Percentiles rank a stretch among this genome's conserved stretches.
Evolutionary conservation across 1,140 invertebrate genomes (phyloP).

Genomic region (Potamilus streckersoni): DNA sequence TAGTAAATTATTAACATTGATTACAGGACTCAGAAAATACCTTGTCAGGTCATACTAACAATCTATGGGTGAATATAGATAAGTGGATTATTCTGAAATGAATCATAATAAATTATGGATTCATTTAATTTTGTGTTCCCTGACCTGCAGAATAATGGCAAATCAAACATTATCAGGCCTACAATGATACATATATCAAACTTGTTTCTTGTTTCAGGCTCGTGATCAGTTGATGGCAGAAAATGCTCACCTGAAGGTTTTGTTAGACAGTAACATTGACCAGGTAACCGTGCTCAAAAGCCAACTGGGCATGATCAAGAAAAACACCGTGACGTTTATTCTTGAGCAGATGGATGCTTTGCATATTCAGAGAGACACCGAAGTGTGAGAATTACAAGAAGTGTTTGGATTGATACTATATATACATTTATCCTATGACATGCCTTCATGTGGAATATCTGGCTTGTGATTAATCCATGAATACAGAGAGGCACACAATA

Average conservation of each 20-base stretch:
- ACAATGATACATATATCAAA: too few species aligned
- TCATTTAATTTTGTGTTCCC: neutral
- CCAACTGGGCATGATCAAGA: constrained; percentile 61
- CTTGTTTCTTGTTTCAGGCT: constrained; percentile 47
- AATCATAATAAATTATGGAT: neutral
- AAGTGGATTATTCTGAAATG: neutral
- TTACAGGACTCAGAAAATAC: neutral
- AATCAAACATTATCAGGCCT: neutral
- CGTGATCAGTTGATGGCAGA: constrained; percentile 63
- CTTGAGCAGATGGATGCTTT: constrained; percentile 68
- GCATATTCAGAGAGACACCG: constrained; percentile 65
- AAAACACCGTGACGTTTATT: constrained; percentile 67
- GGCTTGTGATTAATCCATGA: too few species aligned
- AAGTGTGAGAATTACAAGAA: constrained; percentile 48
- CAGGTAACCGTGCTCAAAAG: constrained; percentile 59
- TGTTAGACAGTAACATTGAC: constrained; percentile 54
- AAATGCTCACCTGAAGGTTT: constrained; percentile 52
- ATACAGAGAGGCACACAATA: too few species aligned
- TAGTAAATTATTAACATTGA: too few species aligned
- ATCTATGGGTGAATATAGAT: neutral
- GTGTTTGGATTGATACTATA: too few species aligned
- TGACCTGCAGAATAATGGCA: neutral
- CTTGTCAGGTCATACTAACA: neutral
- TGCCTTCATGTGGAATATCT: too few species aligned
- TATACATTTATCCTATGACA: too few species aligned